Evolutionary conservation across 2,888 invertebrate species (phyloP), one percentile per base, ranked within the genome.

Genomic region (Ectemnius cavifrons): DNA sequence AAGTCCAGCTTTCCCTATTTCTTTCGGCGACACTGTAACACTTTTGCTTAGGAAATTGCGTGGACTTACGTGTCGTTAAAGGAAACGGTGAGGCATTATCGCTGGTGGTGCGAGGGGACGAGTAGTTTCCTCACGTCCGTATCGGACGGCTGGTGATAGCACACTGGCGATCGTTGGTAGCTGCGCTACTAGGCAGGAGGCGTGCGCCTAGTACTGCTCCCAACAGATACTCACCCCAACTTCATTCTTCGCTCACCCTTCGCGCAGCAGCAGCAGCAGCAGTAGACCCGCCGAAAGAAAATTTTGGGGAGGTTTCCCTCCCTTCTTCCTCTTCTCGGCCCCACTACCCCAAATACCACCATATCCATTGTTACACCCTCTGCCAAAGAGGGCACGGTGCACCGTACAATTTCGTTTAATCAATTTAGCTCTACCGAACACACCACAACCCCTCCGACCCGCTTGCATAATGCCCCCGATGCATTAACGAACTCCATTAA

Each of bases 141-240:
- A 79, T 81, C 81, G 77, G 65, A 67, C 75, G 47, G 67, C 63
- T 68, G 77, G 73, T 75, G 83, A 82, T 82, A 83, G 70, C 71
- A 72, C 60, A 83, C 82, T 82, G 78, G 57, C 75, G 83, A 82
- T 81, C 83, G 82, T 81, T 81, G 67, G 71, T 68, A 63, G 56
- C 62, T 59, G 16, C 59, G 74, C 75, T 77, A 76, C 81, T 78
- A 78, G 73, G 74, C 78, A 82, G 73, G 78, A 82, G 73, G 78
- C 81, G 81, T 83, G 52, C 68, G 47, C 37, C 72, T 72, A 77
- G 64, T 58, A 62, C 61, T 70, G 52, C 71, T 65, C 57, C 63
- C 14, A 56, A 28, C 8, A 64, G 52, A 67, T 63, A 49, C 52
- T 67, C 68, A 37, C 68, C 77, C 71, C 65, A 63, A 52, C 52